Evolutionary conservation across 1,140 invertebrate species (phyloP), one percentile per base, ranked within the genome.

Genomic region (Ceratitis capitata): DNA sequence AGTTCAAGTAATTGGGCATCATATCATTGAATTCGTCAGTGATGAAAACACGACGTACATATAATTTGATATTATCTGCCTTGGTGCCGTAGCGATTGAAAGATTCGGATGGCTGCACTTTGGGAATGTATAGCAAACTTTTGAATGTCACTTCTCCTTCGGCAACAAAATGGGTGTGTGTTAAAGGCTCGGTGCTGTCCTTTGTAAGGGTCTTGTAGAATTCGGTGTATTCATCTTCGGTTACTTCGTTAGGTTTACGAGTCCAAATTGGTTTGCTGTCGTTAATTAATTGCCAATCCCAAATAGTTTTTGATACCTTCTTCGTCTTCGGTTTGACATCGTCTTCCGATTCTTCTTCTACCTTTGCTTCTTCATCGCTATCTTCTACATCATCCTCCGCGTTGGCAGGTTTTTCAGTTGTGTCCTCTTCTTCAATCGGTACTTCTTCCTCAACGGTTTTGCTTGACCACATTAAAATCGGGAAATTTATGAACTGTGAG

Each of bases 21-120:
- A 99, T 98, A 90, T 99, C 99, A 90, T 98, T 98, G 93, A 99
- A 99, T 93, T 99, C 98, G 89, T 99, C 99, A 19, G 98, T 99
- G 92, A 99, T 99, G 92, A 99, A 99, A 19, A 99, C 98, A 85
- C 99, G 94, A 87, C 98, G 94, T 16, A 99, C 98, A 91, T 98
- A 99, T 49, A 99, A 93, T 93, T 99, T 99, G 88, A 99, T 99
- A 91, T 98, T 97, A 91, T 99, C 98, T 2, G 96, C 96, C 87
- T 97, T 97, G 85, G 98, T 97, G 86, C 98, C 98, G 90, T 99
- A 99, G 90, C 96, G 95, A 92, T 98, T 98, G 94, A 99, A 99
- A 86, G 95, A 96, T 91, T 99, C 98, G n/a, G 95, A 93, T 2
- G 98, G 97, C 89, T 98, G 96, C 23, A 95, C 94, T 92, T 95